Conservation (phyloP, 2,797 vertebrate genomes). For the Catamblyrhynchus diadema region DNA sequence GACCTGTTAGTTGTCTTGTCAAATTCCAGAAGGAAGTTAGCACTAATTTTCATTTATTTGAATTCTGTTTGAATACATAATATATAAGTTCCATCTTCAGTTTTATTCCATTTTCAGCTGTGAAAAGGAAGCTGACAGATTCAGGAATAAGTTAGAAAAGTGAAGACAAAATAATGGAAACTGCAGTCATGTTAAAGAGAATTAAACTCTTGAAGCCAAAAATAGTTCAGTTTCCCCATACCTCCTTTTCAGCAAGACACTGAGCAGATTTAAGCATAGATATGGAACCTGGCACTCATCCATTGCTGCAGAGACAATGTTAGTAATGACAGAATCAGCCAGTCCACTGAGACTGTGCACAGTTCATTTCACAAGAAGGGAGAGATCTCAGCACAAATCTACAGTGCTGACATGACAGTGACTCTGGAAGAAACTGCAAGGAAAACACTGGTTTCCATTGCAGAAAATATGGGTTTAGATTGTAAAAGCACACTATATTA, state of each 20-base stretch:
- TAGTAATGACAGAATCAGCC: slow-evolving; percentile 25
- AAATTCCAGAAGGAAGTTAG: background rate
- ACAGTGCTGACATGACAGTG: background rate
- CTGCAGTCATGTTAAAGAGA: background rate
- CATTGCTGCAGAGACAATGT: slow-evolving; percentile 28
- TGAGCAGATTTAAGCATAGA: slow-evolving; percentile 27
- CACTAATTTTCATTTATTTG: background rate
- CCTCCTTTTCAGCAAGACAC: slow-evolving; percentile 1
- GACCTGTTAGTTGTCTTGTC: background rate
- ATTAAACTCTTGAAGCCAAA: slow-evolving; percentile 8
- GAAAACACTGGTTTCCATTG: background rate
- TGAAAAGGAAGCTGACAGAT: slow-evolving; percentile 13
- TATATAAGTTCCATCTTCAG: background rate
- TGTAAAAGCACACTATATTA: background rate
- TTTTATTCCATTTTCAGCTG: background rate
- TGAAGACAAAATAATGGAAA: slow-evolving; percentile 11
- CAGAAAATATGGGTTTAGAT: background rate
- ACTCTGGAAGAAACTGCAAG: background rate
- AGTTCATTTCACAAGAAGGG: slow-evolving; percentile 23
- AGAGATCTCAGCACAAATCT: slow-evolving; percentile 5
- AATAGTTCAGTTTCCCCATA: slow-evolving; percentile 37
- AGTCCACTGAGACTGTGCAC: background rate
- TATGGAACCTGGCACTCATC: background rate
- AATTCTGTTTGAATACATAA: background rate
- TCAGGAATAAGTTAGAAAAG: slow-evolving; percentile 8